Evolutionary conservation across 2,113 vertebrate species (phyloP).

Genomic region (Nipponia nippon): DNA sequence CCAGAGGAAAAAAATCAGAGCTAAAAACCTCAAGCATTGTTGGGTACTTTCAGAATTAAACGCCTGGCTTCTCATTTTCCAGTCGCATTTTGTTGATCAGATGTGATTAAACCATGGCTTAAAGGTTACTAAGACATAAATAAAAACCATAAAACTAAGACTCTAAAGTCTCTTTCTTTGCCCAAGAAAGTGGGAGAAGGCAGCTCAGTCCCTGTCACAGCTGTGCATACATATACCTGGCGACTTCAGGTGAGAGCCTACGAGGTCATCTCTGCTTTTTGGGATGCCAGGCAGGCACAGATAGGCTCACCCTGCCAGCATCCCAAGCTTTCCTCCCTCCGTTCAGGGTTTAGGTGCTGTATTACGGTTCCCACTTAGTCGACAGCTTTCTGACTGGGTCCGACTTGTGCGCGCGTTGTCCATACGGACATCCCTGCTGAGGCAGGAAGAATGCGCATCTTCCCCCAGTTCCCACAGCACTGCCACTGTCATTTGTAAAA

Average conservation of each 20-base stretch:
- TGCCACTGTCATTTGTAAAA: not conserved
- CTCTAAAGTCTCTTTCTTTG: not conserved
- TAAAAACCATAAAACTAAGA: not conserved
- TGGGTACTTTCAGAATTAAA: not conserved
- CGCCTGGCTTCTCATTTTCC: not conserved
- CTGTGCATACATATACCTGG: not conserved
- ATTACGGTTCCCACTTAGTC: rapidly evolving
- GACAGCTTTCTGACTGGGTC: not conserved
- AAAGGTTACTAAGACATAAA: not conserved
- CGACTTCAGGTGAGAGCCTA: not conserved
- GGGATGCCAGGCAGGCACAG: not conserved
- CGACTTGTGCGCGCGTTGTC: not conserved
- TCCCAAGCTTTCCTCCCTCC: not conserved
- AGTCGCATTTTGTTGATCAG: not conserved
- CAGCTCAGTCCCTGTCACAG: not conserved
- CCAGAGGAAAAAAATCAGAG: not conserved
- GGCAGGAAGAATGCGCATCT: not conserved
- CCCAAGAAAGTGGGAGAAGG: not conserved
- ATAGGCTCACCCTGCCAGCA: not conserved
- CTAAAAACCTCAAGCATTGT: not conserved
- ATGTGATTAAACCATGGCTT: not conserved
- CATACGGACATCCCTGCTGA: rapidly evolving
- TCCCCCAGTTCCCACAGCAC: slow-evolving; percentile 1
- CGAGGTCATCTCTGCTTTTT: not conserved
- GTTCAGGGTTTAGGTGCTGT: not conserved